Percentiles rank a stretch among this genome's conserved stretches.
phyloP scores from a whole-genome alignment of 30 jellyfish, hydroid and myxozoan genomes.

The Aurelia sp. region DNA sequence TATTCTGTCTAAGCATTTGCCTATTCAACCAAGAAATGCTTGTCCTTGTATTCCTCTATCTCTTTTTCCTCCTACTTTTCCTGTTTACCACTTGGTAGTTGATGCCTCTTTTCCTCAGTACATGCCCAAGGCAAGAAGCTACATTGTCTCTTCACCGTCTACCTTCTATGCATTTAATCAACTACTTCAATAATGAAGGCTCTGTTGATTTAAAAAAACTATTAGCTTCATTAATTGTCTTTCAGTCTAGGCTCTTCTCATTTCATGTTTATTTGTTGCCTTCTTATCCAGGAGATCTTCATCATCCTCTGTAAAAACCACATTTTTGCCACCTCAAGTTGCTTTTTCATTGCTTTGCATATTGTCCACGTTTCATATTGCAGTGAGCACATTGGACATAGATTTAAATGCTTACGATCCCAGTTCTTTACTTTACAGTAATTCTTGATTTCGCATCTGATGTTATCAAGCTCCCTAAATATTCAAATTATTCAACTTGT shows the following conservation, averaged over 20 bases:
- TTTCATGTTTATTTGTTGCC: not conserved
- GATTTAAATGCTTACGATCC: not conserved
- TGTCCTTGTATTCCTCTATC: too few species aligned
- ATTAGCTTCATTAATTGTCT: too few species aligned
- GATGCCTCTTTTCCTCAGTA: too few species aligned
- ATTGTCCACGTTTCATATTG: slow-evolving; percentile 29
- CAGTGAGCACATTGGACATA: slow-evolving; percentile 15
- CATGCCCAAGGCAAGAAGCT: too few species aligned
- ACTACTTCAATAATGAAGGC: too few species aligned
- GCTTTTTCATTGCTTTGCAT: slow-evolving; percentile 28
- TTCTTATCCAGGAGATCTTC: not conserved
- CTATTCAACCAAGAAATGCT: too few species aligned
- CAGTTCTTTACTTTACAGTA: slow-evolving; percentile 1
- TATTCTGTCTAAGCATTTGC: too few species aligned
- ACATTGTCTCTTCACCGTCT: too few species aligned
- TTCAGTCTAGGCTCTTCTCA: slow-evolving; percentile 2
- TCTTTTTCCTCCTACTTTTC: too few species aligned
- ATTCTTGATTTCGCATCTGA: slow-evolving; percentile 28
- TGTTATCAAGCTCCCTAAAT: not conserved
- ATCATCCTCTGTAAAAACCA: slow-evolving; percentile 43
- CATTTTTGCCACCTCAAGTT: not conserved
- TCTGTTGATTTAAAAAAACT: too few species aligned
- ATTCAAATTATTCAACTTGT: not conserved
- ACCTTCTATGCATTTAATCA: too few species aligned
- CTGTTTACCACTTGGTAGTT: too few species aligned